phyloP scores from a whole-genome alignment of 2,888 invertebrate species.

The Erebia palarica region DNA sequence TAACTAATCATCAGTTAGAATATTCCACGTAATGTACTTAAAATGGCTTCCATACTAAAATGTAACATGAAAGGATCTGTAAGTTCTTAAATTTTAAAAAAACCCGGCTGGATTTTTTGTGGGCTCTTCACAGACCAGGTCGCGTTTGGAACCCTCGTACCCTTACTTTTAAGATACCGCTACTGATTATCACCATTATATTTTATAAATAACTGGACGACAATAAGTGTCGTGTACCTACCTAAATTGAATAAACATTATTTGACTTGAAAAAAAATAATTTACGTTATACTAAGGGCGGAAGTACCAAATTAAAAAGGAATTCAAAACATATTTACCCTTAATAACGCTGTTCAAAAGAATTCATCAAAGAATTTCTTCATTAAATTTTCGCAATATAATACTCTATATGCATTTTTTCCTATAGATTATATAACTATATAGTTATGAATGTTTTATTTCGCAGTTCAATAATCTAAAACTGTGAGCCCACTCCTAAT shows the following conservation, averaged over 20 bases:
- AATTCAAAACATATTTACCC: slow-evolving; percentile 16
- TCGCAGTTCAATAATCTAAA: not conserved
- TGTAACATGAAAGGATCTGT: slow-evolving; percentile 5
- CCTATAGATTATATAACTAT: no score
- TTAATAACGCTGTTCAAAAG: not conserved
- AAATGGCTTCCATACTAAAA: slow-evolving; percentile 7
- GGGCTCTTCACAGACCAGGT: no score
- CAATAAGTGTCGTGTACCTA: no score
- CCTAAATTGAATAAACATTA: no score
- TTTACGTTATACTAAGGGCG: slow-evolving; percentile 1
- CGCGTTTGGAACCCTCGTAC: no score
- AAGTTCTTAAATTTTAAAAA: slow-evolving; percentile 7
- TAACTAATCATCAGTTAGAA: not conserved
- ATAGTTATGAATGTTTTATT: not conserved
- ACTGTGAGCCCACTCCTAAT: not conserved
- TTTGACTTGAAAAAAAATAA: no score
- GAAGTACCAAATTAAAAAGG: slow-evolving; percentile 16
- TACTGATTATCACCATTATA: no score
- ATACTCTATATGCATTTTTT: not conserved
- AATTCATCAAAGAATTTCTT: slow-evolving; percentile 2
- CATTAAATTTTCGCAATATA: not conserved
- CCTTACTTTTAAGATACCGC: no score
- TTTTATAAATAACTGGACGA: no score
- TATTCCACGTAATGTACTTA: not conserved
- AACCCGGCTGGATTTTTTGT: no score